Conservation (phyloP, 2,113 vertebrate genomes). For the Euleptes europaea region DNA sequence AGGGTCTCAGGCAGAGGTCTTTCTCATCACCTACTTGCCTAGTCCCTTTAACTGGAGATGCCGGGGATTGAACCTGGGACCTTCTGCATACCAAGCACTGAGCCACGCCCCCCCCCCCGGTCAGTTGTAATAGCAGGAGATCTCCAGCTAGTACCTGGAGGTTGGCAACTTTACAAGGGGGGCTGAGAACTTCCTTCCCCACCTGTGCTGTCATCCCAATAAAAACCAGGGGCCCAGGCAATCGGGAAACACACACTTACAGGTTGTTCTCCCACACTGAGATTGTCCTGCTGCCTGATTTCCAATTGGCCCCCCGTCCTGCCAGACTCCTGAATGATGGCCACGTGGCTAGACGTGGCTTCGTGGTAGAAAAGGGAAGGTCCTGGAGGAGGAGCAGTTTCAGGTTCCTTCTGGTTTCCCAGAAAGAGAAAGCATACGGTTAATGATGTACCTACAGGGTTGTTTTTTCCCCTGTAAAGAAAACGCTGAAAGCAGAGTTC, state of each 20-base stretch:
- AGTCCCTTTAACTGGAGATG: too few relatives aligned
- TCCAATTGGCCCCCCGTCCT: background rate
- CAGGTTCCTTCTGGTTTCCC: slow-evolving; percentile 13
- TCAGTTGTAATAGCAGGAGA: too few relatives aligned
- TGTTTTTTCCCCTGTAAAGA: background rate
- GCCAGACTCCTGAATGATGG: background rate
- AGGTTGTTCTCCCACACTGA: background rate
- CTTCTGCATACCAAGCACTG: too few relatives aligned
- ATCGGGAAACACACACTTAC: background rate
- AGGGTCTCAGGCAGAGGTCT: too few relatives aligned
- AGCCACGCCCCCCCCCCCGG: too few relatives aligned
- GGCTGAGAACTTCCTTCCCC: too few relatives aligned
- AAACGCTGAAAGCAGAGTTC: background rate
- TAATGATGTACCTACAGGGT: background rate
- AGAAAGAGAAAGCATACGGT: background rate
- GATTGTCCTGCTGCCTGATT: background rate
- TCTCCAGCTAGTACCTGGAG: too few relatives aligned
- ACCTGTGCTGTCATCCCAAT: too few relatives aligned
- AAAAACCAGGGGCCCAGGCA: too few relatives aligned
- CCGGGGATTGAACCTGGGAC: too few relatives aligned
- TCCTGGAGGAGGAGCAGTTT: slow-evolving; percentile 8
- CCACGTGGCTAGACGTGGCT: background rate
- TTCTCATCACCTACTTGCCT: too few relatives aligned
- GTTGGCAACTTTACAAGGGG: too few relatives aligned
- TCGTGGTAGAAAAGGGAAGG: slow-evolving; percentile 20